These are phyloP conservation scores for Sphaerophoria rueppellii DNA, from an alignment of 2,888 invertebrate species.

Conservation along the genomic window DNA sequence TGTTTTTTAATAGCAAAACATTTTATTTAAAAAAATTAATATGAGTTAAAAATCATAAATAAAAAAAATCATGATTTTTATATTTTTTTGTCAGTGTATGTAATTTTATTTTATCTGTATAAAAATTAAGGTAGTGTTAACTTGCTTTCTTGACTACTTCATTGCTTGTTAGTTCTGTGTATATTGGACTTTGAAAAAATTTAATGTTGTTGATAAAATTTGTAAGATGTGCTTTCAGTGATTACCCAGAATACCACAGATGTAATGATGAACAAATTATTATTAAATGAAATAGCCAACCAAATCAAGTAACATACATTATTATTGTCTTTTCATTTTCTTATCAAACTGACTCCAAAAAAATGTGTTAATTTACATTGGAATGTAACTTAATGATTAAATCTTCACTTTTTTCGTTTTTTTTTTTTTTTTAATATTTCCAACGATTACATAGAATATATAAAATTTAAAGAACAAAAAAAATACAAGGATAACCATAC, in stretches of 20 bases:
- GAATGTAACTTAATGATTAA: conserved; percentile 60
- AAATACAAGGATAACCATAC: conserved; percentile 61
- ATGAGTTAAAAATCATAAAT: conserved; percentile 57
- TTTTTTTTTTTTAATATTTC: conserved; percentile 19
- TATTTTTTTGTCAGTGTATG: conserved; percentile 43
- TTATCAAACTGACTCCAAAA: conserved; percentile 34
- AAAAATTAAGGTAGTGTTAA: conserved; percentile 48
- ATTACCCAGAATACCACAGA: conserved; percentile 65
- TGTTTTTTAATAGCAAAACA: conserved; percentile 63
- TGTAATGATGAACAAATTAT: conserved; percentile 62
- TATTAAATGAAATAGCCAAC: conserved; percentile 70
- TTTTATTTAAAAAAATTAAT: conserved; percentile 57
- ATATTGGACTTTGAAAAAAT: conserved; percentile 41
- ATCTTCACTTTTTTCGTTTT: conserved; percentile 25
- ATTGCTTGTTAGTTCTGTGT: conserved; percentile 57
- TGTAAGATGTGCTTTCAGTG: conserved; percentile 50
- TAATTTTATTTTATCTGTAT: conserved; percentile 20
- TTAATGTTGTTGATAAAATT: conserved; percentile 48
- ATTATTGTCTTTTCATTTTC: conserved; percentile 35
- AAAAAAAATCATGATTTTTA: conserved; percentile 53
- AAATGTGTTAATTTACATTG: conserved; percentile 71
- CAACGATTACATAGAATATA: conserved; percentile 42
- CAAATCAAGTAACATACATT: conserved; percentile 48
- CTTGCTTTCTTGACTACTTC: conserved; percentile 63
- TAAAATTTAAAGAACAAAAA: conserved; percentile 32